A percentile compares a stretch with the other conserved stretches of the same genome.
Evolutionary conservation across 1,140 invertebrate genomes (phyloP).

Genomic region (Penaeus indicus): DNA sequence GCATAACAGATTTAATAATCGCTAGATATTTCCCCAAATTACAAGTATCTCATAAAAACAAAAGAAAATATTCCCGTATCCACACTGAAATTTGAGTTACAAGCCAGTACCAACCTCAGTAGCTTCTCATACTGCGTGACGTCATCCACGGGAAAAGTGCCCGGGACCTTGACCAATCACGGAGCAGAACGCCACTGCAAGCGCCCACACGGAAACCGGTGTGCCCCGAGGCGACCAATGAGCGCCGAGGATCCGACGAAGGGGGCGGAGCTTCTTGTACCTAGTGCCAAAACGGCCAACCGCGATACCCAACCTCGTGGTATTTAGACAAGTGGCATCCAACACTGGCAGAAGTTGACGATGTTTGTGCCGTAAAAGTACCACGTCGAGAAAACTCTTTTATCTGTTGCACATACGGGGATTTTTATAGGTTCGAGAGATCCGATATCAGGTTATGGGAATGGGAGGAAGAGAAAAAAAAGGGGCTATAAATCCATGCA

Average conservation of each 20-base stretch:
- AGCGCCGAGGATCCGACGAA: not conserved
- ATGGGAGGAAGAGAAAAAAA: too few relatives aligned
- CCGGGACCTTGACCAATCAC: conserved; percentile 35
- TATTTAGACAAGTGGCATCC: conserved; percentile 49
- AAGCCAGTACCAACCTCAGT: conserved; percentile 10
- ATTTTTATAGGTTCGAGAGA: too few relatives aligned
- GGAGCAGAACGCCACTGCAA: not conserved
- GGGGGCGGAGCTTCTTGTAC: conserved; percentile 13
- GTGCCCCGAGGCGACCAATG: conserved; percentile 49
- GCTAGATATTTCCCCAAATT: too few relatives aligned
- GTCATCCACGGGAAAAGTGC: conserved; percentile 4
- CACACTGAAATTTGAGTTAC: not conserved
- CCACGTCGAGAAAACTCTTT: too few relatives aligned
- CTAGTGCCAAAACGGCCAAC: conserved; percentile 16
- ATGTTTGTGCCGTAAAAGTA: too few relatives aligned
- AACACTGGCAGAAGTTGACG: too few relatives aligned
- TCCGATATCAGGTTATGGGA: too few relatives aligned
- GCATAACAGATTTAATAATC: too few relatives aligned
- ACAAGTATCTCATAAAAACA: too few relatives aligned
- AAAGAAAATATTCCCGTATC: too few relatives aligned
- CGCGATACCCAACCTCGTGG: not conserved
- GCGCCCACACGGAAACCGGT: conserved; percentile 52
- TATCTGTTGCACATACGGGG: too few relatives aligned
- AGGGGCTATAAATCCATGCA: too few relatives aligned
- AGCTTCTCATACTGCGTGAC: conserved; percentile 27